These are phyloP conservation scores for Agrotis exclamationis DNA, from an alignment of 2,888 invertebrate genomes.

Conservation along the genomic window DNA sequence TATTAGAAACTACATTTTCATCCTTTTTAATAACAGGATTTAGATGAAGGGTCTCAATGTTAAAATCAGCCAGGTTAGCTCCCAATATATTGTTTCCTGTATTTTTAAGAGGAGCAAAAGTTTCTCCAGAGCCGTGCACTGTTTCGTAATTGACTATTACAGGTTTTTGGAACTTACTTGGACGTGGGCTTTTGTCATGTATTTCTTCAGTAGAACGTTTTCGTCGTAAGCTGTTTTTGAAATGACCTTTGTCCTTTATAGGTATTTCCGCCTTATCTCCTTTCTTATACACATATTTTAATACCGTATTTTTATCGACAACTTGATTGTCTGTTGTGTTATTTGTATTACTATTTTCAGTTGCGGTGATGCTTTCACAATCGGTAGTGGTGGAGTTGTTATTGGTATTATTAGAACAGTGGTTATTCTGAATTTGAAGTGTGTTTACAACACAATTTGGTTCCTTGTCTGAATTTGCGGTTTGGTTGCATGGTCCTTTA, in stretches of 20 bases:
- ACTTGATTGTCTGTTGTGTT: conserved; percentile 56
- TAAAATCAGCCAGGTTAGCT: conserved; percentile 81
- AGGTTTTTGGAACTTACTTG: conserved; percentile 64
- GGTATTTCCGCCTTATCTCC: conserved; percentile 43
- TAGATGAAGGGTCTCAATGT: conserved; percentile 80
- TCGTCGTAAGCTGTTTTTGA: conserved; percentile 80
- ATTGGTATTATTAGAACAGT: conserved; percentile 43
- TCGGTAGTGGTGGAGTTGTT: conserved; percentile 18
- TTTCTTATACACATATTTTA: conserved; percentile 82
- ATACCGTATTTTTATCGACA: conserved; percentile 70
- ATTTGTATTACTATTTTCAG: conserved; percentile 31
- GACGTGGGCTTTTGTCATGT: conserved; percentile 53
- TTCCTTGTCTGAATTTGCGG: conserved; percentile 33
- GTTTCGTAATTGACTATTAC: conserved; percentile 80
- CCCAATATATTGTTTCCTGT: conserved; percentile 71
- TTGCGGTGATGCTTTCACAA: conserved; percentile 9
- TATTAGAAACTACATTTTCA: conserved; percentile 49
- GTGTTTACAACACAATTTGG: conserved; percentile 47
- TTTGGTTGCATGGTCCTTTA: conserved; percentile 47
- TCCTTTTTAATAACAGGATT: conserved; percentile 46
- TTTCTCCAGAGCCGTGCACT: conserved; percentile 70
- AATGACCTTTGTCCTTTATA: conserved; percentile 71
- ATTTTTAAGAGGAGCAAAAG: conserved; percentile 58
- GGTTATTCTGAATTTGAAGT: conserved; percentile 29
- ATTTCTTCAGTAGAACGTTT: conserved; percentile 69